Evolutionary conservation across 2,888 invertebrate species (phyloP).

Genomic region (Tipula helvola): DNA sequence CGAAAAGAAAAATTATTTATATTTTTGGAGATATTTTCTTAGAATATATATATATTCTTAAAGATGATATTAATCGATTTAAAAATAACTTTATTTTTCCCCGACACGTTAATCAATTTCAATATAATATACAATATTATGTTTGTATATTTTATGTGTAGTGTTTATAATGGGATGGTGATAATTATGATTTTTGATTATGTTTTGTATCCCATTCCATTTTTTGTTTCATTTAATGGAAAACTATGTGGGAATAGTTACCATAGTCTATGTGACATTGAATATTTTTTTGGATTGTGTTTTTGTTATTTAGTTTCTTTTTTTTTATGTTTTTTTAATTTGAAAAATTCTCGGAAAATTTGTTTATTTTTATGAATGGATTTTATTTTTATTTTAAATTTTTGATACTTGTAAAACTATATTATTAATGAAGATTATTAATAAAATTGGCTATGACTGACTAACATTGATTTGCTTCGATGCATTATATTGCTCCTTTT

Average conservation of each 20-base stretch:
- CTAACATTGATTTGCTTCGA: background rate
- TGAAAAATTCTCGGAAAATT: background rate
- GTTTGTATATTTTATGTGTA: background rate
- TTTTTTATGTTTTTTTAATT: background rate
- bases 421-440: background rate
- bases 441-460: background rate
- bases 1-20: background rate
- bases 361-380: background rate
- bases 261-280: no score
- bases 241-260: no score
- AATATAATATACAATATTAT: background rate
- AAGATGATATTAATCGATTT: background rate
- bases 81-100: background rate
- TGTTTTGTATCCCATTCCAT: background rate
- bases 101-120: background rate
- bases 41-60: background rate
- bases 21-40: background rate
- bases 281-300: background rate
- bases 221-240: background rate
- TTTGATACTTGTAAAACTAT: background rate
- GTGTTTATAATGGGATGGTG: background rate
- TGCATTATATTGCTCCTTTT: background rate
- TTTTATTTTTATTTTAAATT: background rate
- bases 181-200: background rate
- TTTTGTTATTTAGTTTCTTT: background rate